Base-by-base conservation (phyloP, 2,888 invertebrate species). In the Molorchus minor region DNA sequence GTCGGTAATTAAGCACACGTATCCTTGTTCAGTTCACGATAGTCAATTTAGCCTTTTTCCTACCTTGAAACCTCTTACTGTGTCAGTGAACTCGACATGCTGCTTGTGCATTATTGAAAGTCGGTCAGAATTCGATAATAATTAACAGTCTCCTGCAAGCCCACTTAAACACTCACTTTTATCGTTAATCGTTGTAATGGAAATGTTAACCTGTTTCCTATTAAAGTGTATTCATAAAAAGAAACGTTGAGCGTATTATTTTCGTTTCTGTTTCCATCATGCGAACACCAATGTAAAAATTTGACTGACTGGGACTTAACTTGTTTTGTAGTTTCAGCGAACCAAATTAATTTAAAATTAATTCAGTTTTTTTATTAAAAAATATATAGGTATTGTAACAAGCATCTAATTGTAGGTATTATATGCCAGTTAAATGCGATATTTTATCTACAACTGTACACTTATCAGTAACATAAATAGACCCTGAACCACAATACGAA, bases 151-250 rank as follows among this genome's bases (percentile, higher is more conserved):
- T 36, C 47, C 13, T 21, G 29, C 16, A 17, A 33, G 36, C 35
- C 20, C 16, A 12, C 3, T 21, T 47, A 36, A 47, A 47, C 47
- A 33, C 47, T 47, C 47, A 47, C 47, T 47, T 47, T 47, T 47
- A 21, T 15, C 36, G 13, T 47, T 36, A 47, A 20, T 17, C 35
- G n/a, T n/a, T n/a, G n/a, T n/a, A n/a, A n/a, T 47, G 36, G 47
- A 47, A 36, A 47, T 15, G 19, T 17, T 15, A 21, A 47, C 36
- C 25, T 20, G 47, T 47, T 35, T 20, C 19, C 15, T 21, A 15
- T 19, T 21, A 12, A 21, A 15, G 21, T 21, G 8, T 19, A 16
- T 29, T 44, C 19, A n/a, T 19, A 8, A 3, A 47, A 36, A 36
- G 19, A 47, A 47, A 19, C 35, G 2, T 13, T 13, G n/a, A 17